Evolutionary conservation across 2,113 vertebrate genomes (phyloP).

Genomic region (Maylandia zebra): DNA sequence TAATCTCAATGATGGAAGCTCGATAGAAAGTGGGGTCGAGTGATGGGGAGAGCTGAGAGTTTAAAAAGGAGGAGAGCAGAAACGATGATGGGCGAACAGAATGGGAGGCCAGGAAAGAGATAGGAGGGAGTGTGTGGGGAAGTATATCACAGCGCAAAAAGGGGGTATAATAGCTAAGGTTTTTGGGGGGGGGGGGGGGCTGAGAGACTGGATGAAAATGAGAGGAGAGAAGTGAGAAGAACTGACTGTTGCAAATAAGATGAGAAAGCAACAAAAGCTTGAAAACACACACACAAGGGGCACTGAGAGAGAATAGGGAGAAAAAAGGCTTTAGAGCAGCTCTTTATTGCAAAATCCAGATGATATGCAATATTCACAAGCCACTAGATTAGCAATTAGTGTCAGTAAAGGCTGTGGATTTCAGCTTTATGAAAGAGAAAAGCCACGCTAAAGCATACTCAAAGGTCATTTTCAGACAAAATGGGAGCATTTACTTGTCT

Average conservation of each 20-base stretch:
- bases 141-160: background rate
- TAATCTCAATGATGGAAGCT: background rate
- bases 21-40: background rate
- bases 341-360: constrained; percentile 40
- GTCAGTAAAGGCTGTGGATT: constrained; percentile 5
- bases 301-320: background rate
- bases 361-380: constrained; percentile 31
- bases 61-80: background rate
- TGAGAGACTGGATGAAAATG: constrained; percentile 23
- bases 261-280: constrained; percentile 3
- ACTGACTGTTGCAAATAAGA: constrained; percentile 20
- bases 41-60: background rate
- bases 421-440: constrained; percentile 14
- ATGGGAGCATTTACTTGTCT: background rate
- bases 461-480: constrained; percentile 20
- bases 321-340: constrained; percentile 18
- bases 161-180: background rate
- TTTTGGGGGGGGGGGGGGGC: background rate
- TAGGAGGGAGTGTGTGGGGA: background rate
- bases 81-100: background rate
- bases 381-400: constrained; percentile 31
- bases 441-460: background rate
- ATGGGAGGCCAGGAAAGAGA: background rate
- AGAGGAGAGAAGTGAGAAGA: background rate
- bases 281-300: background rate